Conservation (phyloP, 2,113 vertebrate genomes). For the Illadopsis cleaveri region DNA sequence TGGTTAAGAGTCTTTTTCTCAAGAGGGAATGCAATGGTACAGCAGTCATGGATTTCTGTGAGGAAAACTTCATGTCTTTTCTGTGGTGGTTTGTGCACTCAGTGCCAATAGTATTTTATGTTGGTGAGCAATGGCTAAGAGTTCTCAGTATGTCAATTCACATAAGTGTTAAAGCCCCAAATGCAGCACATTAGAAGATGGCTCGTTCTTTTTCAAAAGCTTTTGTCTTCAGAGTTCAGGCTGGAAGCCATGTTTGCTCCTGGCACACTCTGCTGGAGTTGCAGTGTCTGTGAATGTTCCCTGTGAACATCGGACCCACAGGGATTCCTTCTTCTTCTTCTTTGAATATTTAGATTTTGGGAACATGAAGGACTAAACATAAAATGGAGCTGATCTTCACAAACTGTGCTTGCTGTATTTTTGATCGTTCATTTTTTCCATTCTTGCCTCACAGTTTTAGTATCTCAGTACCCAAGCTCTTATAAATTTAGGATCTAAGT, state of each 20-base stretch:
- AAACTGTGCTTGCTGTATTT: neutral
- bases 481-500: neutral
- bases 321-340: neutral
- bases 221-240: neutral
- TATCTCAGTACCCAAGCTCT: neutral
- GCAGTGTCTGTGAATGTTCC: neutral
- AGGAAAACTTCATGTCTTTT: neutral
- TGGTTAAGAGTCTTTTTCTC: constrained; percentile 30
- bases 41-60: neutral
- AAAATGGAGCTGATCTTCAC: neutral
- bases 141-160: neutral
- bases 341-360: neutral
- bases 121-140: neutral
- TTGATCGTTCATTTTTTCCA: neutral
- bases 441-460: neutral
- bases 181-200: neutral
- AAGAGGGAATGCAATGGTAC: neutral
- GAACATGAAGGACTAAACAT: neutral
- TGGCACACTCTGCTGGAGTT: neutral
- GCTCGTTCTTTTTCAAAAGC: neutral
- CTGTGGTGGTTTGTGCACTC: neutral
- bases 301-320: neutral
- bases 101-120: neutral
- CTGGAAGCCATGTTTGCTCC: neutral
- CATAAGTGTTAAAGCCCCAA: neutral